A percentile compares a stretch with the other conserved stretches of the same genome.
Conservation (phyloP, 2,888 invertebrate genomes). For the Heterodera filipjevi region DNA sequence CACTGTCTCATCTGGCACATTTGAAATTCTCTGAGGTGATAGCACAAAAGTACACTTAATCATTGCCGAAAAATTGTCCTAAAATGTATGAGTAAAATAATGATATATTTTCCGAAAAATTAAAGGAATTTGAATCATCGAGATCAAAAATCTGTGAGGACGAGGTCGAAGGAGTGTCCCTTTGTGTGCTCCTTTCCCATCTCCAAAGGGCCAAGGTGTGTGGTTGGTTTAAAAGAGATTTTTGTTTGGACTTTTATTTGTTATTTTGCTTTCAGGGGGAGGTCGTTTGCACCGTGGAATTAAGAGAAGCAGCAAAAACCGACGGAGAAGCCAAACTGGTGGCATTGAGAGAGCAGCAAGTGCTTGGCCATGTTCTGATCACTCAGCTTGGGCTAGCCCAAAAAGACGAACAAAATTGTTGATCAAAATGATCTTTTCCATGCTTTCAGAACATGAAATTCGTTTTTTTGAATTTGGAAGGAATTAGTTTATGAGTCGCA, state of each 20-base stretch:
- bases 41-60: slow-evolving; percentile 15
- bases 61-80: background rate
- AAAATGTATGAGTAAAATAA: too few species aligned
- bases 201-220: slow-evolving; percentile 55
- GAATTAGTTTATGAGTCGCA: too few species aligned
- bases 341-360: slow-evolving; percentile 34
- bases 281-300: slow-evolving; percentile 32
- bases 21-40: slow-evolving; percentile 51
- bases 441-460: too few species aligned
- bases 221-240: background rate
- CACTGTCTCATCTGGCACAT: slow-evolving; percentile 53
- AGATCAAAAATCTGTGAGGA: slow-evolving; percentile 51
- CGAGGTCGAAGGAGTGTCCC: slow-evolving; percentile 60
- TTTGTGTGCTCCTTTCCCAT: slow-evolving; percentile 56
- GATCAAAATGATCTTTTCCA: too few species aligned
- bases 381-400: slow-evolving; percentile 43
- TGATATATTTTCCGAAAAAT: background rate
- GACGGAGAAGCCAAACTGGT: slow-evolving; percentile 17
- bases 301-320: slow-evolving; percentile 28
- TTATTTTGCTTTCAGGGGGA: slow-evolving; percentile 26
- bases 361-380: slow-evolving; percentile 58
- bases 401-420: background rate
- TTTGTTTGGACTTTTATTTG: too few species aligned
- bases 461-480: too few species aligned
- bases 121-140: slow-evolving; percentile 50